Percentiles rank a stretch among this genome's conserved stretches.
phyloP scores from a whole-genome alignment of 1,140 invertebrate species.

The Drosophila arawakana region DNA sequence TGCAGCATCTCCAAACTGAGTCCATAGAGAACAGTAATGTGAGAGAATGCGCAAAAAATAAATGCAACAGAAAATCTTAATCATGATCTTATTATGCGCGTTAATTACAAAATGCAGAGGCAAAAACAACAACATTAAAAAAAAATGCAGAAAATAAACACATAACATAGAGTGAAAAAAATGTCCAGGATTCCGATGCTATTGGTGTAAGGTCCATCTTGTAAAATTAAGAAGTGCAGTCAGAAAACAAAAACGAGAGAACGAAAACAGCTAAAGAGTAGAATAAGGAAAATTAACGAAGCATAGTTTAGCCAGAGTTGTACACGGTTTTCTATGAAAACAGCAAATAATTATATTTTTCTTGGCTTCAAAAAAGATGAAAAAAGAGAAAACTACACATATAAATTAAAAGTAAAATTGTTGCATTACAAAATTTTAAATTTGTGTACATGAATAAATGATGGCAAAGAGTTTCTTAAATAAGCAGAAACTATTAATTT shows the following conservation, averaged over 20 bases:
- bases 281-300: conserved; percentile 75
- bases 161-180: neutral
- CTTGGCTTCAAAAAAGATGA: no score
- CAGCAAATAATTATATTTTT: no score
- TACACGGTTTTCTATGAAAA: conserved; percentile 58
- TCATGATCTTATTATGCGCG: conserved; percentile 79
- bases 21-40: conserved; percentile 34
- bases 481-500: no score
- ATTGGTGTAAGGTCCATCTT: conserved; percentile 52
- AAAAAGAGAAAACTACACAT: no score
- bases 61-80: conserved; percentile 62
- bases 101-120: conserved; percentile 71
- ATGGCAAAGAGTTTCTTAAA: no score
- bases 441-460: no score
- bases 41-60: conserved; percentile 22
- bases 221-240: conserved; percentile 64
- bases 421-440: no score
- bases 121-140: conserved; percentile 24
- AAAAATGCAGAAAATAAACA: conserved; percentile 10
- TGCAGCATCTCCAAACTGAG: conserved; percentile 13
- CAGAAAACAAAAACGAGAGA: conserved; percentile 2
- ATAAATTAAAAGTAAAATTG: no score
- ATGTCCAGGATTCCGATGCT: conserved; percentile 13
- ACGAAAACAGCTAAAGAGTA: conserved; percentile 25
- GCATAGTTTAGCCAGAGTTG: conserved; percentile 75